Percentiles rank a stretch among this genome's conserved stretches.
These are phyloP conservation scores for Palythoa heliodiscus DNA, from an alignment of 92 coral and sea anemone genomes.

Conservation along the genomic window DNA sequence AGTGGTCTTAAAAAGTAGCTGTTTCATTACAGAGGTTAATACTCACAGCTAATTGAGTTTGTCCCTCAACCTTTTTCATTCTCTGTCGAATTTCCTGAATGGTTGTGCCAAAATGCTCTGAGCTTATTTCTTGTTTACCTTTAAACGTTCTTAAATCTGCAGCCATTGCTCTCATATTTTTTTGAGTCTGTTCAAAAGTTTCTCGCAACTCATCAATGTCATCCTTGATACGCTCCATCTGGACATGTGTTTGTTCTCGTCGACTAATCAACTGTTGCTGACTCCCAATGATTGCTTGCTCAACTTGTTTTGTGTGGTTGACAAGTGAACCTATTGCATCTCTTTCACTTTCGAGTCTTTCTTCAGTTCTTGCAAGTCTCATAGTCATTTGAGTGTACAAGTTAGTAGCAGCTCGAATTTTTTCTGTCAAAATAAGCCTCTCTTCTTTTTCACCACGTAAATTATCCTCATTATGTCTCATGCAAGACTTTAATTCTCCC, in stretches of 20 bases:
- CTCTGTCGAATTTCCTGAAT: conserved; percentile 92
- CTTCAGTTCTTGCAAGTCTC: conserved; percentile 93
- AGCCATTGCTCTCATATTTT: conserved; percentile 80
- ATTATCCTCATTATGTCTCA: conserved; percentile 88
- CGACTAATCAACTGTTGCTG: conserved; percentile 86
- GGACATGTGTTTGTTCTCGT: conserved; percentile 90
- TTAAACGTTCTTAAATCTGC: conserved; percentile 89
- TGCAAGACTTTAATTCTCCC: conserved; percentile 86
- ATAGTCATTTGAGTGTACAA: conserved; percentile 90
- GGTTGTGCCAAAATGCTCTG: conserved; percentile 85
- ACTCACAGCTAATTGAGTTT: conserved; percentile 92
- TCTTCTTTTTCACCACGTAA: conserved; percentile 88
- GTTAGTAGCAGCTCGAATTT: conserved; percentile 88
- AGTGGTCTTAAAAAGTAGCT: background rate
- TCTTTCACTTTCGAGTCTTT: conserved; percentile 89
- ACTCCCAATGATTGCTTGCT: conserved; percentile 92
- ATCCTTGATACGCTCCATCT: conserved; percentile 78
- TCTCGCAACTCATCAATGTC: conserved; percentile 92
- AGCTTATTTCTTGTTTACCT: conserved; percentile 85
- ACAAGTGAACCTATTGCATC: conserved; percentile 87
- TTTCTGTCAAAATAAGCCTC: conserved; percentile 80
- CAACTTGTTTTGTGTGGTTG: conserved; percentile 96
- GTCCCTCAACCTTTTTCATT: conserved; percentile 87
- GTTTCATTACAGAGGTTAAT: background rate
- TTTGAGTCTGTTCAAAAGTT: conserved; percentile 80